These are phyloP conservation scores for Batillaria attramentaria DNA, from an alignment of 1,140 invertebrate species.

Conservation along the genomic window DNA sequence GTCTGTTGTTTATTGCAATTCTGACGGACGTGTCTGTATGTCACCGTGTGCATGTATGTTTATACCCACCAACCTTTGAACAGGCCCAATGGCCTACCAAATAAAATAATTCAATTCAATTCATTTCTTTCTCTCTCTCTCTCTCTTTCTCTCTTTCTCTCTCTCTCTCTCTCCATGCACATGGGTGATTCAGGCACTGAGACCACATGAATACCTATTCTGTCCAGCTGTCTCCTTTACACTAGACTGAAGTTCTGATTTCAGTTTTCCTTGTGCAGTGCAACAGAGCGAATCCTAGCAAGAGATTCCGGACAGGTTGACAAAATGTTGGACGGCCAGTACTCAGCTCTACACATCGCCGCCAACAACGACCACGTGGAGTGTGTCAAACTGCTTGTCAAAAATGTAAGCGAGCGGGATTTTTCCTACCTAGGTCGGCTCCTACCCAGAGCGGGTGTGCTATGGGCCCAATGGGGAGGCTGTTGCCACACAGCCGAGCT, in stretches of 20 bases:
- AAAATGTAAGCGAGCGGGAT: constrained; percentile 2
- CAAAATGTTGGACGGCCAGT: constrained; percentile 29
- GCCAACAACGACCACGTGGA: constrained; percentile 42
- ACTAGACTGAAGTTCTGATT: neutral
- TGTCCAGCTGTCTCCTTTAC: neutral
- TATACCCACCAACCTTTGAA: no score
- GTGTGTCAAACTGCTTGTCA: constrained; percentile 32
- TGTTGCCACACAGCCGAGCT: no score
- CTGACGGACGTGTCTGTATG: neutral
- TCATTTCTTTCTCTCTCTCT: no score
- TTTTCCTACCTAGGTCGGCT: no score
- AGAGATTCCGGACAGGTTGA: constrained; percentile 35
- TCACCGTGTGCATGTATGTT: no score
- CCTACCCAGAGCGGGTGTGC: no score
- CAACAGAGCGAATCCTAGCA: constrained; percentile 33
- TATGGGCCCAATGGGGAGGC: no score
- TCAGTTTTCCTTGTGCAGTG: constrained; percentile 29
- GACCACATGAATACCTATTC: neutral
- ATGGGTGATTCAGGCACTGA: neutral
- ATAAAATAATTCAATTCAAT: no score
- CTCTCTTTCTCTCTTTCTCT: no score
- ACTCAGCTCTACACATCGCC: constrained; percentile 42
- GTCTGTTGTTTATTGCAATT: no score
- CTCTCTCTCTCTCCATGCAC: no score
- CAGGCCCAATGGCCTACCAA: no score